Base-by-base conservation (phyloP, 2,888 invertebrate genomes). In the Nycteola revayana region DNA sequence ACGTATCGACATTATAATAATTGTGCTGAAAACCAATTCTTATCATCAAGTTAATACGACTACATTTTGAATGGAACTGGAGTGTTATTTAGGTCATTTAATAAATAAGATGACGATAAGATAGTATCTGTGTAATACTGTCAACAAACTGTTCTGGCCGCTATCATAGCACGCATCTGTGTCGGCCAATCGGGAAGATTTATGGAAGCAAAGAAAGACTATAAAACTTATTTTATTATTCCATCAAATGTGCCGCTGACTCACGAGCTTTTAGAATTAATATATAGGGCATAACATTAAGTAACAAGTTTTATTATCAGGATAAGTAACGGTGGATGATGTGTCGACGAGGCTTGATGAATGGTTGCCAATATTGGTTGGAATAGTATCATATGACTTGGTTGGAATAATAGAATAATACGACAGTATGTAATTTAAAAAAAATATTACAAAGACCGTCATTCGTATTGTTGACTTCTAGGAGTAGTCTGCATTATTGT, bases 201-300 rank as follows among this genome's bases (percentile, higher is more conserved):
- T 75, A 78, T 77, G 65, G 67, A 51, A 47, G 59, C 63, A 55
- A 63, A 62, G 66, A 70, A 69, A 69, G 62, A 66, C 68, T 68
- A 76, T 78, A 75, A 75, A 79, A 77, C 70, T 69, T 65, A 64
- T 62, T 79, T 77, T 79, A 77, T 76, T 77, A 73, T 76, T 78
- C 75, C 70, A 76, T 78, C 73, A 75, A 77, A 68, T 58, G 49
- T 59, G 58, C 58, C 59, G 66, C 67, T 64, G 61, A 65, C 56
- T 63, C 60, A 43, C 48, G 59, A 48, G 55, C 52, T 60, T 54
- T 48, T 48, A 35, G 49, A 45, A 5, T 21, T 53, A 41, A 54
- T 48, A 56, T 36, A 39, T 44, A 45, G 47, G 17, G 27, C 8
- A 25, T 40, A 48, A 60, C 43, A 44, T 56, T 50, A 51, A 54